Conservation (phyloP, 2,797 vertebrate genomes). For the Semotilus atromaculatus region DNA sequence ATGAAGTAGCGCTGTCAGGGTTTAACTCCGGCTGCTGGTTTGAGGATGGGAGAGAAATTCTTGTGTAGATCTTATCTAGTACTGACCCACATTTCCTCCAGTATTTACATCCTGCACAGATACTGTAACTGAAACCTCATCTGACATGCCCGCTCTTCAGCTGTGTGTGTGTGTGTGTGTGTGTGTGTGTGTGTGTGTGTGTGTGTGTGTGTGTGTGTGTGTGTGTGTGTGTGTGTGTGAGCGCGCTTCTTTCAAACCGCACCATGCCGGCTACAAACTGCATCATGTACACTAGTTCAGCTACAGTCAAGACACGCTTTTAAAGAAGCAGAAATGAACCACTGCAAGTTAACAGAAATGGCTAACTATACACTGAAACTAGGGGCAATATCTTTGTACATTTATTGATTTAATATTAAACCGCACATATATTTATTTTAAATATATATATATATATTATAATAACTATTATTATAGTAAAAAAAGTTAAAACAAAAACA, state of each 20-base stretch:
- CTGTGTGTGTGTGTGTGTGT: too few relatives aligned
- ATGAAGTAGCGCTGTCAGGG: not conserved
- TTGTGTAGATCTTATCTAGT: conserved; percentile 14
- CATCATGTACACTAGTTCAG: not conserved
- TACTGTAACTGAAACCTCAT: not conserved
- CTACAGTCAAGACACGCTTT: not conserved
- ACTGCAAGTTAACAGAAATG: not conserved
- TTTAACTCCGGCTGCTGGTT: not conserved
- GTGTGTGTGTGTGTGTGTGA: too few relatives aligned
- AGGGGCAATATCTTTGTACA: not conserved
- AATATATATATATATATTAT: too few relatives aligned
- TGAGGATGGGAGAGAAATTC: not conserved
- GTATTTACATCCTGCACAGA: conserved; percentile 15
- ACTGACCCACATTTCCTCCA: conserved; percentile 18
- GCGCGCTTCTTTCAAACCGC: not conserved
- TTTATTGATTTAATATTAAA: not conserved
- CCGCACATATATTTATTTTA: not conserved
- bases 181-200: too few relatives aligned
- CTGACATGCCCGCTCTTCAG: not conserved
- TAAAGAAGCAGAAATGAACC: not conserved
- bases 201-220: too few relatives aligned
- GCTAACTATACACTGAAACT: not conserved
- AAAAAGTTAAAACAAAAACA: too few relatives aligned
- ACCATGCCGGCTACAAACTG: not conserved
- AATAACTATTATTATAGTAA: too few relatives aligned